phyloP scores from a whole-genome alignment of 2,888 invertebrate species.

The Drosophila macrospina region DNA sequence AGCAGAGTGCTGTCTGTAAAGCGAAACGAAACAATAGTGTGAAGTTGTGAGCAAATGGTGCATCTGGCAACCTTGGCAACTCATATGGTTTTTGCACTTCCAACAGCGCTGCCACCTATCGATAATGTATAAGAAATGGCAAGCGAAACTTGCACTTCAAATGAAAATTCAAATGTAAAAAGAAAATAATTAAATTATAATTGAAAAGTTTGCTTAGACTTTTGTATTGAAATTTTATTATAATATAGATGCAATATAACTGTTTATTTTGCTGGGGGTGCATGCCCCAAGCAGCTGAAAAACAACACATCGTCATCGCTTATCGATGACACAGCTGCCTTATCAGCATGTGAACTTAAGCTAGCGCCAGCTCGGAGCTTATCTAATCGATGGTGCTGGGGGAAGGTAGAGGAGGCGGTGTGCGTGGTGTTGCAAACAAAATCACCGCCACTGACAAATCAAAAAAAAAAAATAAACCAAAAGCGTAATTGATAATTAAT shows the following conservation, averaged over 20 bases:
- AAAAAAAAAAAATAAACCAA: background rate
- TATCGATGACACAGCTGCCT: conserved; percentile 33
- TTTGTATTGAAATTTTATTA: no score
- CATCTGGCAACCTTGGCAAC: background rate
- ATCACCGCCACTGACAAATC: conserved; percentile 51
- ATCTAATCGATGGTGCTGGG: conserved; percentile 46
- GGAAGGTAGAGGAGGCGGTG: background rate
- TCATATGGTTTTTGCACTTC: background rate
- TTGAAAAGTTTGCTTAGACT: no score
- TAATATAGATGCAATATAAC: no score
- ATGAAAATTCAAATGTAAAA: no score
- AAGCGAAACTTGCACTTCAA: no score
- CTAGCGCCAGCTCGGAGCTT: conserved; percentile 22
- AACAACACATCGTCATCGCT: conserved; percentile 37
- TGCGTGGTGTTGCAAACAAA: conserved; percentile 36
- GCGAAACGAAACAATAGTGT: background rate
- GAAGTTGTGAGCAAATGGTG: no score
- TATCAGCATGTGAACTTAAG: conserved; percentile 41
- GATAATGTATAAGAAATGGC: background rate
- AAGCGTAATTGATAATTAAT: conserved; percentile 74
- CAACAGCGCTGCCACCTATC: background rate
- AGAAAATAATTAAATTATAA: no score
- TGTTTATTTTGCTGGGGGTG: no score
- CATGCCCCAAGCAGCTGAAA: no score
- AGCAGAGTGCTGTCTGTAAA: background rate